Conservation (phyloP, 1,140 invertebrate genomes). For the Philaenus spumarius region DNA sequence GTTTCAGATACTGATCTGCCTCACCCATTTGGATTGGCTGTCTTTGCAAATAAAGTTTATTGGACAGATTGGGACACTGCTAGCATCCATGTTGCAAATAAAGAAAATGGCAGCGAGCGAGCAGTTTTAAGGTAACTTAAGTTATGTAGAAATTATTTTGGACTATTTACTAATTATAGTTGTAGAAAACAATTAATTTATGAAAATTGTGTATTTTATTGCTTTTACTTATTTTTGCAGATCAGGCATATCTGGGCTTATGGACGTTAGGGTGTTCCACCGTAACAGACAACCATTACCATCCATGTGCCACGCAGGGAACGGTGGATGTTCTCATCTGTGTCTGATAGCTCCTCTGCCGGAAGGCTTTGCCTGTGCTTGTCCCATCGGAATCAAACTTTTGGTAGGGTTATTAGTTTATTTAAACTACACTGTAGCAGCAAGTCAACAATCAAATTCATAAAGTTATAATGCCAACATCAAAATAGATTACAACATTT, state of each 20-base stretch:
- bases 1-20: constrained; percentile 41
- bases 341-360: constrained; percentile 70
- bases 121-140: constrained; percentile 51
- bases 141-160: too few relatives aligned
- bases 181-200: too few relatives aligned
- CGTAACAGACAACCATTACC: constrained; percentile 49
- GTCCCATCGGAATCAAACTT: constrained; percentile 78
- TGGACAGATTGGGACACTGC: constrained; percentile 81
- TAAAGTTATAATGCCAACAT: too few relatives aligned
- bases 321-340: constrained; percentile 81
- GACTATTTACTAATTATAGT: too few relatives aligned
- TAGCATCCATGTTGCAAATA: constrained; percentile 68
- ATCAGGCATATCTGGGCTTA: constrained; percentile 61
- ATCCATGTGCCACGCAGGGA: constrained; percentile 64
- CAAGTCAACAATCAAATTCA: constrained; percentile 5
- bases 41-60: constrained; percentile 77
- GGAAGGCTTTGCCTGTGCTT: constrained; percentile 63
- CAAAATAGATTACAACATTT: too few relatives aligned
- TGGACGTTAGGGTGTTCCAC: constrained; percentile 83
- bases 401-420: constrained; percentile 42
- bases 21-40: constrained; percentile 80
- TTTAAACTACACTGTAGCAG: constrained; percentile 11
- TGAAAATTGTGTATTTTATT: too few relatives aligned
- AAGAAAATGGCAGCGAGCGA: constrained; percentile 54
- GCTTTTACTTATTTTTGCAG: too few relatives aligned